Evolutionary conservation across 2,797 vertebrate species (phyloP).

Genomic region (Phylloscopus collybita): DNA sequence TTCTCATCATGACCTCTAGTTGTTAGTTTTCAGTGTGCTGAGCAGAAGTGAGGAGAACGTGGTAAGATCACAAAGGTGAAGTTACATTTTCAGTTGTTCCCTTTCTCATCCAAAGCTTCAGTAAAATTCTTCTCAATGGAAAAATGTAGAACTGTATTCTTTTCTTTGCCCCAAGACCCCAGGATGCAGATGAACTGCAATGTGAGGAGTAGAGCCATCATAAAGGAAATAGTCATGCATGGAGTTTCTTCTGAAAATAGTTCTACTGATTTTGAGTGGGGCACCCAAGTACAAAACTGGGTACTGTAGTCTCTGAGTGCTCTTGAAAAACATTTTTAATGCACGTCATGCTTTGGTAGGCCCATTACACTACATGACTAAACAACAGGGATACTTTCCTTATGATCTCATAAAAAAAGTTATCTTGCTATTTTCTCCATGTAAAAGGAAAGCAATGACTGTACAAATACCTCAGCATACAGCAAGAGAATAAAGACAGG

Average conservation of each 20-base stretch:
- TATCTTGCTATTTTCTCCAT: background rate
- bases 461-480: background rate
- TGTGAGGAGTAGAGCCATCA: background rate
- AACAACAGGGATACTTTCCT: background rate
- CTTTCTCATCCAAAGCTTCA: background rate
- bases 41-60: background rate
- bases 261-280: background rate
- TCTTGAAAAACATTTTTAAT: background rate
- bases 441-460: slow-evolving; percentile 21
- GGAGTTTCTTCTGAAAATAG: background rate
- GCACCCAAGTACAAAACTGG: background rate
- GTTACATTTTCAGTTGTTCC: background rate
- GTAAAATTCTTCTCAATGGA: background rate
- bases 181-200: background rate
- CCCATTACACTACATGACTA: background rate
- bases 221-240: background rate
- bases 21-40: background rate
- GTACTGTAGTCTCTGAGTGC: background rate
- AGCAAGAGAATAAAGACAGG: background rate
- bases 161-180: background rate
- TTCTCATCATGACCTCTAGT: background rate
- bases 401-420: background rate
- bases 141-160: background rate
- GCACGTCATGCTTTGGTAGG: background rate
- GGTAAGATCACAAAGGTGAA: background rate